Base-by-base conservation (phyloP, 2,888 invertebrate species). In the Venusia cambrica region DNA sequence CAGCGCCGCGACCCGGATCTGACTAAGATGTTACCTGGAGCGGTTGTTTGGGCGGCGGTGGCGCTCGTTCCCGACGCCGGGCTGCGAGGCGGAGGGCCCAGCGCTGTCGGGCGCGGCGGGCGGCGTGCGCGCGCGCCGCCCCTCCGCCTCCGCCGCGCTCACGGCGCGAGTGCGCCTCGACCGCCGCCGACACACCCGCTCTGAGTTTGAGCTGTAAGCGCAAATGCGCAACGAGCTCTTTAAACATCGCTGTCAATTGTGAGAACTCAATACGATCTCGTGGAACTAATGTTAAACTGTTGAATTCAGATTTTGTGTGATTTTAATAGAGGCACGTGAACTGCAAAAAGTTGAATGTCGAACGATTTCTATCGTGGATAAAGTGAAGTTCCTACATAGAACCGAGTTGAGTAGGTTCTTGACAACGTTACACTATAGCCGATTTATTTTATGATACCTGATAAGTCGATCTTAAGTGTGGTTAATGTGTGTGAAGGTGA, bases 11-110 rank as follows among this genome's bases (percentile, higher is more conserved):
- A 88, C 88, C 64, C 88, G 91, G 74, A 92, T 92, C 89, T 92
- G 91, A 92, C 91, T 92, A 92, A 91, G 91, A 90, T 91, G 90
- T 89, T 90, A 91, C 88, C 88, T 91, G 89, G 91, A 91, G 90
- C 91, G 90, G 85, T 79, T 92, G 84, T 91, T 92, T 78, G 91
- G 89, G 65, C 85, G 87, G 72, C 87, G 88, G 51, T 89, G 89
- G 88, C 84, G 87, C 57, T 79, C 81, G 51, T 84, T 83, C 57
- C 84, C 84, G 54, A 65, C 79, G 46, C 76, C 73, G 45, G 79
- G 80, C 49, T 73, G 69, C 67, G 83, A 78, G 67, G 45, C 64
- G 48, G 80, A 76, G 58, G 64, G n/a, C n/a, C n/a, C n/a, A n/a
- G n/a, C 71, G 51, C 65, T 71, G 47, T 55, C 49, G 44, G 62